phyloP scores from a whole-genome alignment of 2,113 vertebrate genomes.

The Microcebus griseorufus region DNA sequence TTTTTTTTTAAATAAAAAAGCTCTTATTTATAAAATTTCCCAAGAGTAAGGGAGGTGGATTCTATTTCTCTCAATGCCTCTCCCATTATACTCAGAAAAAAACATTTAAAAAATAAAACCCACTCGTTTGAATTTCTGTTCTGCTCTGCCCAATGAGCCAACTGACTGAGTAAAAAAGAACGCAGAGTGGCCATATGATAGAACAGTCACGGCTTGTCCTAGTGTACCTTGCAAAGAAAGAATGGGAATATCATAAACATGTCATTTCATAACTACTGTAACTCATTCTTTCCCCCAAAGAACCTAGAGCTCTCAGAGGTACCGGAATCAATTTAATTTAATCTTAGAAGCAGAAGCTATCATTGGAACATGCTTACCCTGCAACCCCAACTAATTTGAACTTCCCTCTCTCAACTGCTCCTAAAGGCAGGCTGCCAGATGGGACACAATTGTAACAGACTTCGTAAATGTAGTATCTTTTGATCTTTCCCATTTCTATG shows the following conservation, averaged over 20 bases:
- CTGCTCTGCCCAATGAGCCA: not conserved
- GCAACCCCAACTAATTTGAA: not conserved
- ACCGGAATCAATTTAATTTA: not conserved
- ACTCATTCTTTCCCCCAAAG: not conserved
- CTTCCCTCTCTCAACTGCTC: not conserved
- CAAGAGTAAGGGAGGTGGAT: not conserved
- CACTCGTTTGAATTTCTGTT: slow-evolving; percentile 9
- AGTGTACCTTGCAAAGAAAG: not conserved
- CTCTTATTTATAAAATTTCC: not conserved
- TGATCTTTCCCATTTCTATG: not conserved
- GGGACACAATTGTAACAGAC: not conserved
- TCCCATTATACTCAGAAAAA: not conserved
- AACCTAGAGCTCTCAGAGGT: not conserved
- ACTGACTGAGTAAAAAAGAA: not conserved
- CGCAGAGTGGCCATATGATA: not conserved
- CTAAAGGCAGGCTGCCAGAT: not conserved
- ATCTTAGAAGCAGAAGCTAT: not conserved
- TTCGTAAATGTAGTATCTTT: not conserved
- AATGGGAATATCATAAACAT: not conserved
- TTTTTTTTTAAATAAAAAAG: not conserved
- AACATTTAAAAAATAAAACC: not conserved
- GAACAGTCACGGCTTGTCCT: not conserved
- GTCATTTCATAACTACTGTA: not conserved
- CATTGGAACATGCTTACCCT: too few relatives aligned
- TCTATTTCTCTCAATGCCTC: not conserved